A percentile compares a stretch with the other conserved stretches of the same genome.
Evolutionary conservation across 2,888 invertebrate species (phyloP).

Genomic region (Athrips mouffetella): DNA sequence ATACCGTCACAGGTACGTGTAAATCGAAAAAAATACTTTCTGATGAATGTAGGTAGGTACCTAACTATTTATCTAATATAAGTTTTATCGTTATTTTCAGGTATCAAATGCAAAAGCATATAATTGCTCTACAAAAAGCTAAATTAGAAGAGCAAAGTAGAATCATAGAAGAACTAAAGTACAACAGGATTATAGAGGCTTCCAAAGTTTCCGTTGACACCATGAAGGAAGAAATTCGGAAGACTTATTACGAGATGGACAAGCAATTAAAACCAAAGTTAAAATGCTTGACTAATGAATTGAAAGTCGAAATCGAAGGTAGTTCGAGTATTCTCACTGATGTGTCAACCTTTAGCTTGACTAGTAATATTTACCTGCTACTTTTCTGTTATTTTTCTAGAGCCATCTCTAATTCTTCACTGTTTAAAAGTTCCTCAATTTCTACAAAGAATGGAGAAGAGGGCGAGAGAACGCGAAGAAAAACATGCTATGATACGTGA

Average conservation of each 20-base stretch:
- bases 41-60: neutral
- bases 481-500: constrained; percentile 71
- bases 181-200: constrained; percentile 83
- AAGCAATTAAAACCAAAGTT: constrained; percentile 77
- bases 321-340: constrained; percentile 9
- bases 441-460: constrained; percentile 84
- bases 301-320: constrained; percentile 69
- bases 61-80: too few species aligned
- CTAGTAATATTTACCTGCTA: neutral
- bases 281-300: constrained; percentile 70
- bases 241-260: constrained; percentile 75
- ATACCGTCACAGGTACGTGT: constrained; percentile 61
- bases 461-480: constrained; percentile 82
- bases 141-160: constrained; percentile 85
- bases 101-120: constrained; percentile 83
- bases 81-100: too few species aligned
- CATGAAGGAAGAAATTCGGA: constrained; percentile 78
- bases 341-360: neutral
- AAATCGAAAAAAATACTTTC: too few species aligned
- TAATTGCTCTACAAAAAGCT: constrained; percentile 84
- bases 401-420: constrained; percentile 59
- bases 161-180: constrained; percentile 84
- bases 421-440: constrained; percentile 82
- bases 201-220: constrained; percentile 76
- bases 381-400: constrained; percentile 32